Conservation (phyloP, 2,797 vertebrate species). For the Neosalanx taihuensis region DNA sequence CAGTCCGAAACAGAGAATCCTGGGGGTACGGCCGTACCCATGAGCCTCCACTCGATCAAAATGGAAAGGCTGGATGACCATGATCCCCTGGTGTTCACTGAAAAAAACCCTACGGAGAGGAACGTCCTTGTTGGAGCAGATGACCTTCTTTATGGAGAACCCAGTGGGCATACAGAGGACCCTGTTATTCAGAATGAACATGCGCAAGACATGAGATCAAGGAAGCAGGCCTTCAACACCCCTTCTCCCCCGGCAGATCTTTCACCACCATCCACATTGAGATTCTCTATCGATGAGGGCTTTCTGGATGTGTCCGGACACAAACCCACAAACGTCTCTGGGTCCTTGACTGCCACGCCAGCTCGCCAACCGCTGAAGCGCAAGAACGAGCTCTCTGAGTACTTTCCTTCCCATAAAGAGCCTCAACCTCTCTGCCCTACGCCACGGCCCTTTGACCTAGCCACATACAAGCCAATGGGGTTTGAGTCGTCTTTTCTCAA, state of each 20-base stretch:
- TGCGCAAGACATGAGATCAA: constrained; percentile 57
- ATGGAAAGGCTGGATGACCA: constrained; percentile 36
- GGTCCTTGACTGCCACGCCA: constrained; percentile 47
- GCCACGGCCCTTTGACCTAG: constrained; percentile 80
- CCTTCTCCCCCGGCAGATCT: constrained; percentile 70
- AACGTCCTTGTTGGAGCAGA: constrained; percentile 66
- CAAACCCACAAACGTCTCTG: constrained; percentile 61
- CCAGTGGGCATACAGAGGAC: constrained; percentile 54
- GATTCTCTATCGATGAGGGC: constrained; percentile 59
- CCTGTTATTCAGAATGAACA: constrained; percentile 28
- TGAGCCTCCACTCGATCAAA: constrained; percentile 67
- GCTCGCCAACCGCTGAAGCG: constrained; percentile 77
- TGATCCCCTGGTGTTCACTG: constrained; percentile 52
- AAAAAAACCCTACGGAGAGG: constrained; percentile 56
- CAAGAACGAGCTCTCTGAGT: constrained; percentile 80
- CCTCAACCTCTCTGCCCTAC: constrained; percentile 43
- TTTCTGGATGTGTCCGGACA: constrained; percentile 58
- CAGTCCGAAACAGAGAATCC: constrained; percentile 60
- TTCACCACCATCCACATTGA: constrained; percentile 70
- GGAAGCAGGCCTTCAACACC: constrained; percentile 62
- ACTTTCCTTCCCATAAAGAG: constrained; percentile 64
- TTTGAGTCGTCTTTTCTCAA: constrained; percentile 96
- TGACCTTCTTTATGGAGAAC: constrained; percentile 69
- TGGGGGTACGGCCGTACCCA: constrained; percentile 48
- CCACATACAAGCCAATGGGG: constrained; percentile 89